Conservation (phyloP, 2,797 vertebrate genomes). For the Notamacropus eugenii region DNA sequence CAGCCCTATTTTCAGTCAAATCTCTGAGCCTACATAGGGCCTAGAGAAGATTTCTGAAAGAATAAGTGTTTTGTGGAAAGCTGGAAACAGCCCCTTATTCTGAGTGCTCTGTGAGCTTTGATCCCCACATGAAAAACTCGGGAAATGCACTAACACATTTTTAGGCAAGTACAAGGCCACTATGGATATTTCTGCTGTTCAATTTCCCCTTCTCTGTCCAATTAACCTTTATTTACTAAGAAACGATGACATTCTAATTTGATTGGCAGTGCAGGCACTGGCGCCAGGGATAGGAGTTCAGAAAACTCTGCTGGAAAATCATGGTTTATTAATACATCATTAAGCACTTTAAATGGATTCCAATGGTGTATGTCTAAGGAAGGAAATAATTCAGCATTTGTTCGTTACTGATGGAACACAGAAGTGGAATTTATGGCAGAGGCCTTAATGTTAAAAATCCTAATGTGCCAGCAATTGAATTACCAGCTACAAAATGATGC, state of each 20-base stretch:
- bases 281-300: slow-evolving; percentile 73
- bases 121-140: not conserved
- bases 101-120: not conserved
- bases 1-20: not conserved
- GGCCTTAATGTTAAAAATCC: slow-evolving; percentile 77
- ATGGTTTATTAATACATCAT: slow-evolving; percentile 86
- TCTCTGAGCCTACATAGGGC: not conserved
- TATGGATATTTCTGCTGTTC: slow-evolving; percentile 53
- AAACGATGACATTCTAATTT: slow-evolving; percentile 78
- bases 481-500: slow-evolving; percentile 67
- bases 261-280: slow-evolving; percentile 78
- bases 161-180: slow-evolving; percentile 56
- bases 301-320: slow-evolving; percentile 81
- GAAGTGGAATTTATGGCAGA: slow-evolving; percentile 83
- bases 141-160: slow-evolving; percentile 44
- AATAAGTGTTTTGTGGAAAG: not conserved
- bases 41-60: not conserved
- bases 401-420: slow-evolving; percentile 82
- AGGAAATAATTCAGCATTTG: slow-evolving; percentile 84
- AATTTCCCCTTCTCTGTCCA: slow-evolving; percentile 76
- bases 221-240: slow-evolving; percentile 85
- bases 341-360: slow-evolving; percentile 85
- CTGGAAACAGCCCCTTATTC: not conserved
- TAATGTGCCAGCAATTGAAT: slow-evolving; percentile 80
- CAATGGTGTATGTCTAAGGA: slow-evolving; percentile 80